phyloP scores from a whole-genome alignment of 2,888 invertebrate genomes.

The Glyphotaelius pellucidus region DNA sequence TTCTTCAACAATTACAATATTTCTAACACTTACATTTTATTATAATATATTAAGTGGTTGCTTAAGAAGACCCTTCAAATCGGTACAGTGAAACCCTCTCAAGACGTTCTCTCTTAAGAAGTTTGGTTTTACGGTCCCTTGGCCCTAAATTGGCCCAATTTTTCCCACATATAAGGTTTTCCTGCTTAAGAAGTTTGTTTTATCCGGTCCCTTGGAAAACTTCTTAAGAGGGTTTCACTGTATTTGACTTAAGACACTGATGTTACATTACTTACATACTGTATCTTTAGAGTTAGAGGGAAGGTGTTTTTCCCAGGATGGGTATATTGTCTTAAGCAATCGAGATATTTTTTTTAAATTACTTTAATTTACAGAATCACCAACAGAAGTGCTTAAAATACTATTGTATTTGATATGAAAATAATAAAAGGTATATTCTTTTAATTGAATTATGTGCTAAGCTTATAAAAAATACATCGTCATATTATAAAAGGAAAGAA shows the following conservation, averaged over 20 bases:
- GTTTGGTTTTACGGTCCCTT: no score
- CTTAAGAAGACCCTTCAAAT: neutral
- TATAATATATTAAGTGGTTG: neutral
- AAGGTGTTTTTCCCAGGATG: neutral
- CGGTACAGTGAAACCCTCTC: no score
- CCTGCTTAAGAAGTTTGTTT: no score
- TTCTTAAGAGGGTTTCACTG: no score
- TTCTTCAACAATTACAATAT: neutral
- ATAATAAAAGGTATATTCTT: neutral
- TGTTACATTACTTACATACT: neutral
- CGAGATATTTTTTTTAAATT: neutral
- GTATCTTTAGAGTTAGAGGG: neutral
- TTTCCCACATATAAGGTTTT: no score
- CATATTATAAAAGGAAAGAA: neutral
- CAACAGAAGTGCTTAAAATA: neutral
- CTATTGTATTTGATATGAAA: neutral
- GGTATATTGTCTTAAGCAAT: neutral
- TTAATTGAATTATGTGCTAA: slow-evolving; percentile 2
- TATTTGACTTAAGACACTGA: neutral
- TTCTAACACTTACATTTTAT: neutral
- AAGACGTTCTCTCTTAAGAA: no score
- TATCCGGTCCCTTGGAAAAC: no score
- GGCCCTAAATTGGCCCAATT: no score
- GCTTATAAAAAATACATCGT: neutral
- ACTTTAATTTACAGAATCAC: neutral